Evolutionary conservation across 2,113 vertebrate species (phyloP), one percentile per base, ranked within the genome.

Genomic region (Chunga burmeisteri): DNA sequence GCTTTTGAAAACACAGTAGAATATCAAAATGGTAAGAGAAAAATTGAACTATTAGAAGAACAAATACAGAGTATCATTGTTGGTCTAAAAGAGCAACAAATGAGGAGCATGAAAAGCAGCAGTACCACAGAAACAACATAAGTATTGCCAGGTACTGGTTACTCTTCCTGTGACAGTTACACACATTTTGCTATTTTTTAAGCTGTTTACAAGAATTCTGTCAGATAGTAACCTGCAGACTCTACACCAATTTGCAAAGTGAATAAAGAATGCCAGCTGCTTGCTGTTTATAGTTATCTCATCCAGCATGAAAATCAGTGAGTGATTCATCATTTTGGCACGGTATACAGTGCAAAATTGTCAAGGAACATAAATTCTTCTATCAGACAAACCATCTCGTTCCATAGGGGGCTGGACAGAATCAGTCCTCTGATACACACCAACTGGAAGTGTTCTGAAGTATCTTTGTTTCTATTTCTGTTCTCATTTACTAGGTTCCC

Each of bases 161-260:
- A 87, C 46, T 68, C 86, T 88, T 67, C 46, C 85, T 44, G 34
- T 11, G 29, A 81, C 81, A 85, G 53, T 72, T 90, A 59, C 29
- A 6, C 5, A 52, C 2, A 38, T 63, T 91, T 53, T 81, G 75
- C 61, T 52, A 13, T 53, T 75, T 89, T 46, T 75, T 65, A 92
- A 97, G 77, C 61, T 83, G 66, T 70, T 91, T 77, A 67, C 81
- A 65, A 58, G 74, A 77, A 75, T 74, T 94, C 72, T 95, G 95
- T 95, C 89, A 88, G 88, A 94, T 26, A 32, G 38, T 44, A 86
- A 85, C 88, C 87, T 96, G 94, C 91, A 96, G 95, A 78, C 80
- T 94, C 79, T 55, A 71, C 40, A 96, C 47, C 82, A 82, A 85
- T 90, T 91, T 95, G 67, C 59, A 95, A 90, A 95, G 67, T 79